Conservation (phyloP, 2,888 invertebrate genomes). For the Apoderus coryli region DNA sequence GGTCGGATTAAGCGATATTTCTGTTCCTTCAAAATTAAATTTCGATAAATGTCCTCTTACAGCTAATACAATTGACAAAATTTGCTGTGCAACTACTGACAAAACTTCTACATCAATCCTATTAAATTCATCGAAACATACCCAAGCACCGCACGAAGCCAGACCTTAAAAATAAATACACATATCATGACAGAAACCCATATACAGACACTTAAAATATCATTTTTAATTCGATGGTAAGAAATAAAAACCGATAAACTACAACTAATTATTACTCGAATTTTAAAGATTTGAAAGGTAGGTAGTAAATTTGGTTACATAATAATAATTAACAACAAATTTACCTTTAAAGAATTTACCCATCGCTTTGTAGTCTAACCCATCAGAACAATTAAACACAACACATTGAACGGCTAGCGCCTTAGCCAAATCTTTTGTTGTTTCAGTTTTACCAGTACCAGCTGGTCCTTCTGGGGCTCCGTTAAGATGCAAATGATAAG, state of each 20-base stretch:
- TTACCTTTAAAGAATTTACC: conserved; percentile 61
- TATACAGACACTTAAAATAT: neutral
- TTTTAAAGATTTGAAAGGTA: no score
- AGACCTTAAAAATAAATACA: conserved; percentile 36
- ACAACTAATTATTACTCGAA: no score
- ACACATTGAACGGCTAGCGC: conserved; percentile 83
- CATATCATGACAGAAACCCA: neutral
- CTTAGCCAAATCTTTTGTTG: conserved; percentile 84
- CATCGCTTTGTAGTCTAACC: conserved; percentile 75
- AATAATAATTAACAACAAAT: no score
- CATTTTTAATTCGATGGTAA: no score
- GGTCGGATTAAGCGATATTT: conserved; percentile 54
- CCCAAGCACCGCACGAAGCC: conserved; percentile 75
- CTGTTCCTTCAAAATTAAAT: conserved; percentile 68
- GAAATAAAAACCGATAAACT: no score
- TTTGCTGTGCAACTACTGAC: conserved; percentile 78
- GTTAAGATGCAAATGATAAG: conserved; percentile 69
- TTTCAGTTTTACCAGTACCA: conserved; percentile 83
- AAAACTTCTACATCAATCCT: conserved; percentile 72
- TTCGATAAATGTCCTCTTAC: conserved; percentile 47
- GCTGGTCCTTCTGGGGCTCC: conserved; percentile 79
- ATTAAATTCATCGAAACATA: conserved; percentile 81
- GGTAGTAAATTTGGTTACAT: no score
- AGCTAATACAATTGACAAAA: conserved; percentile 64
- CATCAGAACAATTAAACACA: conserved; percentile 78